Evolutionary conservation across 1,140 invertebrate genomes (phyloP).

Genomic region (Augochlora pura): DNA sequence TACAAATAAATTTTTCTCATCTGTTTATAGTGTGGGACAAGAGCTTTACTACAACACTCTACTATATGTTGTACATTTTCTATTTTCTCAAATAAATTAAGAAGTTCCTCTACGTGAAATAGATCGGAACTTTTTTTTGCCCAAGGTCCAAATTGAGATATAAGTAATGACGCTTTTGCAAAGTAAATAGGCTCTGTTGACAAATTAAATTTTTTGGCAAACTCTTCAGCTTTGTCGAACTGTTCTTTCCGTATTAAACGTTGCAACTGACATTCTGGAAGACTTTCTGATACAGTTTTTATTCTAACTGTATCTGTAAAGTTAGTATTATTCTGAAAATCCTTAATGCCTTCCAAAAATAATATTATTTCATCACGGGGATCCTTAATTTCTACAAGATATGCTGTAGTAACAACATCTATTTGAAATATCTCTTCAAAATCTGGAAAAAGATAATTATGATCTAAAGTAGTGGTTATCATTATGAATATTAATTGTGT

Average conservation of each 20-base stretch:
- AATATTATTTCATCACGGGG: slow-evolving; percentile 68
- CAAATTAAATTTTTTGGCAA: slow-evolving; percentile 74
- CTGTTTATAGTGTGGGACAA: slow-evolving; percentile 65
- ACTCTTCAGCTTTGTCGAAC: slow-evolving; percentile 75
- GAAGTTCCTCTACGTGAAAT: slow-evolving; percentile 55
- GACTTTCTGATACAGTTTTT: slow-evolving; percentile 73
- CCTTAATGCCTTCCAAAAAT: slow-evolving; percentile 69
- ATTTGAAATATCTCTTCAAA: slow-evolving; percentile 71
- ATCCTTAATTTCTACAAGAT: slow-evolving; percentile 67
- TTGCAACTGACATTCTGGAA: slow-evolving; percentile 71
- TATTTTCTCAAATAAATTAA: slow-evolving; percentile 68
- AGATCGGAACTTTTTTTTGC: slow-evolving; percentile 42
- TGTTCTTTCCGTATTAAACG: slow-evolving; percentile 72
- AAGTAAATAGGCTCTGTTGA: slow-evolving; percentile 71
- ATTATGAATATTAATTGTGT: neutral
- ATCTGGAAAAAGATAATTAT: slow-evolving; percentile 58
- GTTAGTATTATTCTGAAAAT: slow-evolving; percentile 24
- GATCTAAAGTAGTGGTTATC: neutral
- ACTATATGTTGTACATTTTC: slow-evolving; percentile 70
- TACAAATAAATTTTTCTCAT: slow-evolving; percentile 69
- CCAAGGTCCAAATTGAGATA: slow-evolving; percentile 71
- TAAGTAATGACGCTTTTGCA: slow-evolving; percentile 69
- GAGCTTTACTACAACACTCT: slow-evolving; percentile 74
- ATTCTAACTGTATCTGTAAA: slow-evolving; percentile 68
- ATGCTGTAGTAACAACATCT: slow-evolving; percentile 63